Conservation (phyloP, 2,113 vertebrate genomes). For the Oreocharis arfaki region DNA sequence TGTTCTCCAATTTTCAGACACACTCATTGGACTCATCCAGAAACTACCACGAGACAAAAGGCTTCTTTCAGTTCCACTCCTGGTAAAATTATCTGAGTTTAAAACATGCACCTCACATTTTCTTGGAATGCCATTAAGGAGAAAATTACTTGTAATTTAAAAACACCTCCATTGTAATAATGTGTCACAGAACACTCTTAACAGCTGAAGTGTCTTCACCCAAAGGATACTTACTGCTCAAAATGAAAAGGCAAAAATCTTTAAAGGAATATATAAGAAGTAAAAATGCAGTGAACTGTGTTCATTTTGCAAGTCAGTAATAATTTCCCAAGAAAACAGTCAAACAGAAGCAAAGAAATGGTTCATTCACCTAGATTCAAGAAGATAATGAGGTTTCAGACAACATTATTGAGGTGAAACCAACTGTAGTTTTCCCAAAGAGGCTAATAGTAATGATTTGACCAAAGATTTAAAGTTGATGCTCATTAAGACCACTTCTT, state of each 20-base stretch:
- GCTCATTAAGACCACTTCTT: neutral
- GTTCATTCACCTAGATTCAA: neutral
- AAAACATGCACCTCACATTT: neutral
- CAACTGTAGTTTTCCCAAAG: neutral
- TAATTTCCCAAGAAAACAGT: neutral
- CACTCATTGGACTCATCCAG: neutral
- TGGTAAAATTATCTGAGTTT: neutral
- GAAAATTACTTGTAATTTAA: neutral
- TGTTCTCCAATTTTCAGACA: neutral
- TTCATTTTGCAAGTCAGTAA: neutral
- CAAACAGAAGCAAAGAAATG: neutral
- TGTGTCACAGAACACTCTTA: neutral
- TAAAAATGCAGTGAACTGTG: neutral
- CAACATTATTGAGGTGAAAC: neutral
- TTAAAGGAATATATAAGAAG: neutral
- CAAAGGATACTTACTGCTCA: neutral
- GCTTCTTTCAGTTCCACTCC: neutral
- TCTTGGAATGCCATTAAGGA: neutral
- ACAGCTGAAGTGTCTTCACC: neutral
- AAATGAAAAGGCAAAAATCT: neutral
- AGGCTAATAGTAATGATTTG: neutral
- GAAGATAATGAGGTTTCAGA: neutral
- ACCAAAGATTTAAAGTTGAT: neutral
- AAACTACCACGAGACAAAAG: neutral
- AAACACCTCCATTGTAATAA: neutral